These are phyloP conservation scores for Hemistola chrysoprasaria DNA, from an alignment of 2,888 invertebrate species.

Conservation along the genomic window DNA sequence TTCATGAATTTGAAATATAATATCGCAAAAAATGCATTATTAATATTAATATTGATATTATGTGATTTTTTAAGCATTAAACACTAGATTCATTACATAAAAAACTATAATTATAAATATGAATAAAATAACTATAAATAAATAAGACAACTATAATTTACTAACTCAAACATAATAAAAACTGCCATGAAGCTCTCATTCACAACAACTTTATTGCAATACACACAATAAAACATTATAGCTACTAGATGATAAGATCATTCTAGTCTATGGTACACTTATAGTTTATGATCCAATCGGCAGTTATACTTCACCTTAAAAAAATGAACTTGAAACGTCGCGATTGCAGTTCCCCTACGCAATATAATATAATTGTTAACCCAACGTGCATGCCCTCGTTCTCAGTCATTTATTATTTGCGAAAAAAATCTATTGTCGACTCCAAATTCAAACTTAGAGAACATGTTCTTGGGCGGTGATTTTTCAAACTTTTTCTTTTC, in stretches of 20 bases:
- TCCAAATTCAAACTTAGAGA: constrained; percentile 44
- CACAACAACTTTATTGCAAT: constrained; percentile 32
- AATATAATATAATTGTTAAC: constrained; percentile 40
- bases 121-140: no score
- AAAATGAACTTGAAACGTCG: constrained; percentile 20
- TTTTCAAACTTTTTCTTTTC: constrained; percentile 47
- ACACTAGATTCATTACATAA: no score
- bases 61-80: no score
- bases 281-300: constrained; percentile 27
- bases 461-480: constrained; percentile 47
- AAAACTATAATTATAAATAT: no score
- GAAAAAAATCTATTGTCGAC: constrained; percentile 46
- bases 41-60: no score
- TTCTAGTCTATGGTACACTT: constrained; percentile 29
- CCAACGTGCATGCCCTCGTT: constrained; percentile 49
- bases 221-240: constrained; percentile 27
- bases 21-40: no score
- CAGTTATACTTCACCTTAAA: constrained; percentile 20
- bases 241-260: constrained; percentile 23
- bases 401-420: constrained; percentile 53
- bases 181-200: constrained; percentile 21
- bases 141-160: neutral
- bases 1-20: no score
- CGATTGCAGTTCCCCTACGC: constrained; percentile 36
- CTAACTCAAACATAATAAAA: constrained; percentile 14